Percentiles rank a stretch among this genome's conserved stretches.
phyloP scores from a whole-genome alignment of 2,888 invertebrate genomes.

The Augochlorella aurata region DNA sequence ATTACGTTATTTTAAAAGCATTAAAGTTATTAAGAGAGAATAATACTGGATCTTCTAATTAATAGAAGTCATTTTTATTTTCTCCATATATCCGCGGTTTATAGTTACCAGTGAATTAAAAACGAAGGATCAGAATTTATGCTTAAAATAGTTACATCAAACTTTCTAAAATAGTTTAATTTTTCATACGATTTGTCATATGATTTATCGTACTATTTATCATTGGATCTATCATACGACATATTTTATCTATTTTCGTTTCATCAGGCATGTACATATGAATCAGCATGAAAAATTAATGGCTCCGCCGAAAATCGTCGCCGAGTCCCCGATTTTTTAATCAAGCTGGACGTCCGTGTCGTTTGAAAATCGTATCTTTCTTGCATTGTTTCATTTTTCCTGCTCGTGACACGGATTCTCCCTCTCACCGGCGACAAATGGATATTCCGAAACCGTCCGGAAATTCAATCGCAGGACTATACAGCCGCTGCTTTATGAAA shows the following conservation, averaged over 20 bases:
- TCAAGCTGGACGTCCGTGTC: background rate
- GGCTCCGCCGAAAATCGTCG: background rate
- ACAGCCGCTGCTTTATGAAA: constrained; percentile 59
- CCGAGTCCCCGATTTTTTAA: background rate
- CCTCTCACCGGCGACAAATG: constrained; percentile 41
- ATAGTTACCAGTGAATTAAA: background rate
- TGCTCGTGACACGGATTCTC: constrained; percentile 17
- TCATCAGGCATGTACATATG: no score
- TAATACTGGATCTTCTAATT: no score
- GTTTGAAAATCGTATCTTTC: background rate
- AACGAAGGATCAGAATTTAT: background rate
- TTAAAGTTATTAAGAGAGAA: no score
- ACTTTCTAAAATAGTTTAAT: background rate
- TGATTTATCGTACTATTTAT: no score
- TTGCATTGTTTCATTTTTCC: constrained; percentile 22
- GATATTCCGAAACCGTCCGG: constrained; percentile 62
- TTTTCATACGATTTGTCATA: no score
- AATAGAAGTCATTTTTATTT: no score
- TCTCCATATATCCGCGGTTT: no score
- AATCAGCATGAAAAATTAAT: no score
- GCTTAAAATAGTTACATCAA: background rate
- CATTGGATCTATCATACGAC: no score
- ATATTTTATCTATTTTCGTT: no score
- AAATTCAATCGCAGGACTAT: constrained; percentile 59
- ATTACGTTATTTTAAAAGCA: no score